Evolutionary conservation across 2,113 vertebrate genomes (phyloP), one percentile per base, ranked within the genome.

Genomic region (Pleuronectes platessa): DNA sequence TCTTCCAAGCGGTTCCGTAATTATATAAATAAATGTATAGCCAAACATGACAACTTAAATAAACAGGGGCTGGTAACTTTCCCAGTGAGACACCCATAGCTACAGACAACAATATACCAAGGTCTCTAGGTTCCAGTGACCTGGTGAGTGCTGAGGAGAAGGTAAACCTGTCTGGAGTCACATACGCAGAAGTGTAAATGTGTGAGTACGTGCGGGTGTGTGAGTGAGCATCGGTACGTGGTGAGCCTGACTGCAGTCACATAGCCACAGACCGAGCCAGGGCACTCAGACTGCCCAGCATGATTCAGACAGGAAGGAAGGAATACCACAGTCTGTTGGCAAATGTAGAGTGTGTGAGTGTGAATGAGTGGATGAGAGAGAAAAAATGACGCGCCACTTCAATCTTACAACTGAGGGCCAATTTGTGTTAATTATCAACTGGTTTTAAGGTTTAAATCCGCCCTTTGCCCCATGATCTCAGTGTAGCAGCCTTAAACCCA

Each of bases 201-300:
- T 47, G 62, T 45, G 56, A 47, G 60, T 74, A 66, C 17, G 26
- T 13, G 24, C 23, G 51, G 20, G n/a, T 2, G 64, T 27, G 66
- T 3, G 54, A 64, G 56, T 42, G 67, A 71, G 71, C 68, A 40
- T 51, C 47, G 18, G 40, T 20, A 13, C 26, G 59, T 78, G 63
- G 79, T 53, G 75, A 12, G 89, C 84, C 81, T 87, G 90, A 79
- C 74, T 61, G 74, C 55, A 87, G 90, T 88, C 89, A 90, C 87
- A 89, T 87, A 80, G 62, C 23, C 78, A 59, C 59, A 61, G 31
- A 45, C 47, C 58, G 54, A 80, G 75, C 79, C 85, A 74, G 71
- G 65, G 42, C 51, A 21, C 47, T 76, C 21, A 53, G 76, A 35
- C 27, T 75, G 56, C 53, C 70, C 53, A 56, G 11, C 40, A 49